Conservation (phyloP, 92 coral and sea anemone species). For the Zoanthus sansibaricus region DNA sequence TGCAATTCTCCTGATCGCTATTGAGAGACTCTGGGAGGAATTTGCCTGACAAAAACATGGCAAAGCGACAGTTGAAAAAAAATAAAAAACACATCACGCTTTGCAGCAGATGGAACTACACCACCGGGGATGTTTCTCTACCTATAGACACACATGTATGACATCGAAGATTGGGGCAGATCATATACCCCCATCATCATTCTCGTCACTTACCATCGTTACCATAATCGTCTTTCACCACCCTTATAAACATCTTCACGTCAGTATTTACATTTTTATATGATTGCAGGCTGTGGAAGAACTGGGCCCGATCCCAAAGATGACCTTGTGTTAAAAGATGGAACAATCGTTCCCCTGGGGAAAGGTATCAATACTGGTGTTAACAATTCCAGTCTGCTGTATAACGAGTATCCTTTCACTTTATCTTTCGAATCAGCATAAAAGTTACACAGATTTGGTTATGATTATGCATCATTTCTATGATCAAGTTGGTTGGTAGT, state of each 20-base stretch:
- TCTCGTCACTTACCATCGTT: background rate
- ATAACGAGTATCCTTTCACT: slow-evolving; percentile 97
- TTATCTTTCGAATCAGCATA: too few species aligned
- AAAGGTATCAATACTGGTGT: slow-evolving; percentile 66
- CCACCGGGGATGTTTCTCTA: too few species aligned
- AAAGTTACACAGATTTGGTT: background rate
- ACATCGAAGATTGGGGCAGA: too few species aligned
- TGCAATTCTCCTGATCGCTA: too few species aligned
- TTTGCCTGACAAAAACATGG: too few species aligned
- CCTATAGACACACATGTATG: too few species aligned
- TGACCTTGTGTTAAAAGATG: slow-evolving; percentile 70
- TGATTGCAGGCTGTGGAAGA: slow-evolving; percentile 80
- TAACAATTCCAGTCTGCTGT: slow-evolving; percentile 72
- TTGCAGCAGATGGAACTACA: too few species aligned
- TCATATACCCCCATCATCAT: background rate
- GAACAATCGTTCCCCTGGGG: slow-evolving; percentile 90
- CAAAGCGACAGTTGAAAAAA: too few species aligned
- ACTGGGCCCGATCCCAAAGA: slow-evolving; percentile 89
- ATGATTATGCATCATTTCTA: too few species aligned
- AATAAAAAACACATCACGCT: too few species aligned
- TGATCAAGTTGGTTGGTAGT: too few species aligned
- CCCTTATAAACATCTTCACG: background rate
- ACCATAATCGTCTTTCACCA: background rate
- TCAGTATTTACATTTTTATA: background rate
- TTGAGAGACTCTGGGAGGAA: too few species aligned